Base-by-base conservation (phyloP, 2,797 vertebrate genomes). In the Coreius guichenoti region DNA sequence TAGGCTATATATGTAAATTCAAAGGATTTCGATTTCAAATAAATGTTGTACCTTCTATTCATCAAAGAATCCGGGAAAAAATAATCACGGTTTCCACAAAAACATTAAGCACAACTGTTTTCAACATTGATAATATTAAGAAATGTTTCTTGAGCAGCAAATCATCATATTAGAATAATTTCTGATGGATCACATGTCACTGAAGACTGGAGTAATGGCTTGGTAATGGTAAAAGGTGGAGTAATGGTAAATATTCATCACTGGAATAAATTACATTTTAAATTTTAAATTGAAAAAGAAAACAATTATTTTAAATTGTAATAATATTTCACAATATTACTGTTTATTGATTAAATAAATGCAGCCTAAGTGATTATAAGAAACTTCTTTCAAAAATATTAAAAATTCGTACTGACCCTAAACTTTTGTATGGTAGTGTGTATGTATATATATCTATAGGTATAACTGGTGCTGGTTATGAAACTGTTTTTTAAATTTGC, bases 401-500 rank as follows among this genome's bases (percentile, higher is more conserved):
- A 21, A 6, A 39, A 23, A 17, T 36, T 3, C 6, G 14, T 31
- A 31, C 6, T 26, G 17, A 36, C 19, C 1, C 1, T 17, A 68
- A 21, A 12, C 8, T 13, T 13, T 61, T 36, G 33, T 21, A 68
- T 11, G 0, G 33, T 68, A 33, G 11, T n/a, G 3, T 63, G n/a
- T 68, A 4, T 58, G 5, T 13, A 54, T 33, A 7, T 23, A 23
- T 29, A 31, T 39, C 31, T 36, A 16, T 43, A 70, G 65, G n/a
- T 68, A 61, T 75, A 83, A 76, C 63, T 70, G 81, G 86, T 86
- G 83, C 82, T 86, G 83, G 54, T 87, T 78, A 85, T 89, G 86
- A 83, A 86, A 74, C 79, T 69, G 81, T 54, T 87, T 91, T 90
- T 90, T 88, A 88, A 86, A 92, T 91, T 89, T 92, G 82, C 77